A percentile compares a stretch with the other conserved stretches of the same genome.
phyloP scores from a whole-genome alignment of 2,888 invertebrate genomes.

The Rhingia rostrata region DNA sequence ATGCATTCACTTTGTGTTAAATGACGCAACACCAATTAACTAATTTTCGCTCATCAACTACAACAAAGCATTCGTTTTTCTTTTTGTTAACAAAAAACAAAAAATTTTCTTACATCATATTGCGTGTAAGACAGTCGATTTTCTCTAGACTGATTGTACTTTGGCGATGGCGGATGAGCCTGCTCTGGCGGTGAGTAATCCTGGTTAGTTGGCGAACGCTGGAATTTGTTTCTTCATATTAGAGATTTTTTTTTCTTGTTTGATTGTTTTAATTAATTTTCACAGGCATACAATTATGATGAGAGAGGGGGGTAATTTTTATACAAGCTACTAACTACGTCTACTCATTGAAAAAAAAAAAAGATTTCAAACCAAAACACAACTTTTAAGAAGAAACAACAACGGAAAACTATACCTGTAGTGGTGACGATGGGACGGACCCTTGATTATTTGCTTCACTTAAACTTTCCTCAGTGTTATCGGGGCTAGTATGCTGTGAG shows the following conservation, averaged over 20 bases:
- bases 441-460: conserved; percentile 78
- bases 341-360: conserved; percentile 9
- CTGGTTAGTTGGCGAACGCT: conserved; percentile 77
- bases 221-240: conserved; percentile 55
- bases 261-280: neutral
- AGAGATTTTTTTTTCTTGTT: conserved; percentile 17
- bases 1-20: conserved; percentile 33
- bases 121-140: conserved; percentile 82
- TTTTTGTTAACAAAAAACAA: conserved; percentile 15
- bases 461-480: conserved; percentile 81
- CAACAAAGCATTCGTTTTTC: conserved; percentile 55
- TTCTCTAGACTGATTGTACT: conserved; percentile 81
- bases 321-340: conserved; percentile 44
- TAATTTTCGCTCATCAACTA: conserved; percentile 35
- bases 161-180: conserved; percentile 81
- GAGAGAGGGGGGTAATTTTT: conserved; percentile 13
- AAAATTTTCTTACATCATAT: conserved; percentile 81
- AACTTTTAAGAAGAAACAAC: conserved; percentile 37
- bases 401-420: conserved; percentile 80
- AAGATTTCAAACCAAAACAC: conserved; percentile 22
- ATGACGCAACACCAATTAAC: conserved; percentile 48
- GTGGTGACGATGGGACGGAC: conserved; percentile 79
- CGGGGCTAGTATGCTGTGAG: conserved; percentile 82
- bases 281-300: conserved; percentile 23
- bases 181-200: conserved; percentile 79